Evolutionary conservation across 2,797 vertebrate genomes (phyloP).

Genomic region (Numenius phaeopus): DNA sequence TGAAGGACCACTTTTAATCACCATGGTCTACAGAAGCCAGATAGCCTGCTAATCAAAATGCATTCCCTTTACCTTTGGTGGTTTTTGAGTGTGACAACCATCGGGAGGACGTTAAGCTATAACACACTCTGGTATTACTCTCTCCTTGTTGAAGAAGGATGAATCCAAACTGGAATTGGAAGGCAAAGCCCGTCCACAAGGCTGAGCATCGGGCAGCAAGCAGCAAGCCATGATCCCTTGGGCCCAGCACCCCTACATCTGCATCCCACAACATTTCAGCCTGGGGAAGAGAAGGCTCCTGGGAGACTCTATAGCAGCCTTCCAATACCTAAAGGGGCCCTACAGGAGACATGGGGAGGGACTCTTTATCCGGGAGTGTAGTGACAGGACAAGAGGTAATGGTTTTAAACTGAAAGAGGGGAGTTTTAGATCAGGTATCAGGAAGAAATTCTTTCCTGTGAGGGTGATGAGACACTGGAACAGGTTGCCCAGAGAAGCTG

Average conservation of each 20-base stretch:
- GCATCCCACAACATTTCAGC: neutral
- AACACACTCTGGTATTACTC: neutral
- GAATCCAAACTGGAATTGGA: neutral
- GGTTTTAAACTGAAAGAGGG: no score
- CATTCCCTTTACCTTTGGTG: neutral
- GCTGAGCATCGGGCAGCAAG: neutral
- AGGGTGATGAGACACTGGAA: no score
- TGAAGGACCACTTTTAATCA: neutral
- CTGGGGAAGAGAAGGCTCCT: no score
- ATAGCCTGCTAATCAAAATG: neutral
- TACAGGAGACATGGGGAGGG: no score
- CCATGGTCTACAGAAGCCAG: neutral
- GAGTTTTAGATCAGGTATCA: no score
- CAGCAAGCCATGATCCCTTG: rapidly evolving
- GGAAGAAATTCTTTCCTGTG: no score
- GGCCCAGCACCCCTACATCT: neutral
- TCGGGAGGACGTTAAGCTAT: neutral
- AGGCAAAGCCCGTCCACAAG: neutral
- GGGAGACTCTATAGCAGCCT: no score
- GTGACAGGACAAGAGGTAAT: no score
- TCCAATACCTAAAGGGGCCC: no score
- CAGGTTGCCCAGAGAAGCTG: no score
- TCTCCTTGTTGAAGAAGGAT: neutral
- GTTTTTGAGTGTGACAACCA: neutral
- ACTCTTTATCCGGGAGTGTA: no score